Conservation (phyloP, 2,888 invertebrate species). For the Heliconius charithonia region DNA sequence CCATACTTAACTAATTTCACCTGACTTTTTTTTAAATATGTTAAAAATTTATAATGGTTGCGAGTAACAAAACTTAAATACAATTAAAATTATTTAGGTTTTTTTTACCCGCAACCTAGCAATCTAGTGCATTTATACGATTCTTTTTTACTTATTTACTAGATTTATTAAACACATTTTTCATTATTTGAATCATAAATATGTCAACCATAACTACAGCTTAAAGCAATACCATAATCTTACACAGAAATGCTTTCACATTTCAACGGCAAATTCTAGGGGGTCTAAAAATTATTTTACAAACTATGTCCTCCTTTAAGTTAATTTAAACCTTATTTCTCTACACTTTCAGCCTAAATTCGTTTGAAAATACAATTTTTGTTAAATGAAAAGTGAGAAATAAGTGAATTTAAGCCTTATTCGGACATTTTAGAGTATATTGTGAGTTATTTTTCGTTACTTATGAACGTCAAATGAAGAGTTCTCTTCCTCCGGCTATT, state of each 20-base stretch:
- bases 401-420: conserved; percentile 30
- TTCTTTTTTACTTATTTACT: conserved; percentile 8
- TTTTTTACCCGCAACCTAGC: too few species aligned
- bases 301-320: conserved; percentile 46
- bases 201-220: conserved; percentile 58
- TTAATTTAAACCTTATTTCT: conserved; percentile 52
- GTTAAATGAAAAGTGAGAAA: neutral
- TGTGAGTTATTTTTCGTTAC: conserved; percentile 30
- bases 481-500: conserved; percentile 67
- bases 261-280: conserved; percentile 61
- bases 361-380: neutral
- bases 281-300: conserved; percentile 69
- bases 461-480: conserved; percentile 52
- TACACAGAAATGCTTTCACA: conserved; percentile 82
- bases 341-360: neutral
- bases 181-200: conserved; percentile 44
- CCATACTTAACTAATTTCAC: too few species aligned
- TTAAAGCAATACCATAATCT: conserved; percentile 77
- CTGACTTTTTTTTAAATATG: too few species aligned
- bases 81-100: too few species aligned
- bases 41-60: too few species aligned
- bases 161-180: conserved; percentile 33
- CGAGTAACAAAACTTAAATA: too few species aligned
- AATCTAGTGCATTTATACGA: neutral
- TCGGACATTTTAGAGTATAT: conserved; percentile 26